Evolutionary conservation across 2,113 vertebrate species (phyloP).

Genomic region (Isichthys henryi): DNA sequence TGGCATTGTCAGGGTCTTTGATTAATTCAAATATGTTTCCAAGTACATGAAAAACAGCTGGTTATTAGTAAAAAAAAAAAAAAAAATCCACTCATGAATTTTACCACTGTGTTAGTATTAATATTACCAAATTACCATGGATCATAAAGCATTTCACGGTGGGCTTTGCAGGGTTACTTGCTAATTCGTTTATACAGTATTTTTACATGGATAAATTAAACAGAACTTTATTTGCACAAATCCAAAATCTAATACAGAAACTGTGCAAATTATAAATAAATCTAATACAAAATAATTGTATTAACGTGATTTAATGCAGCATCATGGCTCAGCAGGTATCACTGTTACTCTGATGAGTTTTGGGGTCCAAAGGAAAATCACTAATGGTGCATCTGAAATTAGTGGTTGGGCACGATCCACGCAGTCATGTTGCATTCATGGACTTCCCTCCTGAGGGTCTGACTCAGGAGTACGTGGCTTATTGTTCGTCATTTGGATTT

Average conservation of each 20-base stretch:
- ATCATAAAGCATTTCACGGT: not conserved
- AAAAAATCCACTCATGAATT: not conserved
- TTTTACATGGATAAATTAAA: not conserved
- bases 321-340: not conserved
- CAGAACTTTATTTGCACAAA: not conserved
- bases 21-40: not conserved
- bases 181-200: not conserved
- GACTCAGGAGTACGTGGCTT: not conserved
- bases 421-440: not conserved
- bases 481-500: not conserved
- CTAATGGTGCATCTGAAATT: not conserved
- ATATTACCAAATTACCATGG: not conserved
- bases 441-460: not conserved
- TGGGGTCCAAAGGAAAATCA: not conserved
- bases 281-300: not conserved
- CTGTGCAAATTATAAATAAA: not conserved
- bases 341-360: not conserved
- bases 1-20: not conserved
- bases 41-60: not conserved
- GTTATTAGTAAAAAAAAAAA: not conserved
- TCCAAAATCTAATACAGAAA: not conserved
- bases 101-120: not conserved
- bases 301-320: not conserved
- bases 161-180: not conserved
- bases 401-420: not conserved